Evolutionary conservation across 1,140 invertebrate species (phyloP).

Genomic region (Maniola jurtina): DNA sequence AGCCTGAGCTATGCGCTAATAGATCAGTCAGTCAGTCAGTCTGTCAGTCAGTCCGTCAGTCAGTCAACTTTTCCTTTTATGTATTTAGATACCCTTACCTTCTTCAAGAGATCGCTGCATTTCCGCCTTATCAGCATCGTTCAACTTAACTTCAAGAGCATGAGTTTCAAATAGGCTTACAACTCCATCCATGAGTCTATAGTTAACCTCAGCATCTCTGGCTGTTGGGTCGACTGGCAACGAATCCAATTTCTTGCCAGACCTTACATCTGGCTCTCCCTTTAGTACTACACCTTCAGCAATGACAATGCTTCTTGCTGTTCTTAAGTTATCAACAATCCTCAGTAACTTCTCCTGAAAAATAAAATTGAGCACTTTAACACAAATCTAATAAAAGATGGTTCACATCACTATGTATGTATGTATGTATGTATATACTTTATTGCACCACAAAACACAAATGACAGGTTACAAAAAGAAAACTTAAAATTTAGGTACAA

Average conservation of each 20-base stretch:
- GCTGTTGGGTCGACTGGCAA: constrained; percentile 61
- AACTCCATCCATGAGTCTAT: constrained; percentile 66
- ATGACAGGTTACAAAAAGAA: too few relatives aligned
- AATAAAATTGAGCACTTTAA: constrained; percentile 19
- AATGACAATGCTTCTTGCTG: constrained; percentile 56
- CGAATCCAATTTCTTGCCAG: constrained; percentile 55
- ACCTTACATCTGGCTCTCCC: constrained; percentile 50
- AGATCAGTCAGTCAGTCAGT: too few relatives aligned
- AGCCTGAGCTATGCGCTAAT: too few relatives aligned
- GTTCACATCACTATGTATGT: too few relatives aligned
- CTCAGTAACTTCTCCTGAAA: constrained; percentile 69
- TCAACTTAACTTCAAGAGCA: constrained; percentile 68
- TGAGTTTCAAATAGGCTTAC: constrained; percentile 69
- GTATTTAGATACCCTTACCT: too few relatives aligned
- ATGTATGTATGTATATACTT: too few relatives aligned
- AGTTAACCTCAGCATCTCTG: constrained; percentile 68
- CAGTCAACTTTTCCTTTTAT: too few relatives aligned
- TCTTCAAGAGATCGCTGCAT: constrained; percentile 69
- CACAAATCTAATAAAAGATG: neutral
- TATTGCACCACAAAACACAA: too few relatives aligned
- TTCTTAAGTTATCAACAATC: constrained; percentile 65
- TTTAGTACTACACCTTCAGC: constrained; percentile 63
- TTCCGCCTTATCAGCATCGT: constrained; percentile 64
- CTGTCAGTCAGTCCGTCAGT: too few relatives aligned
- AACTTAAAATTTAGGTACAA: too few relatives aligned